Conservation (phyloP, 2,888 invertebrate genomes). For the Octonoba sinensis region DNA sequence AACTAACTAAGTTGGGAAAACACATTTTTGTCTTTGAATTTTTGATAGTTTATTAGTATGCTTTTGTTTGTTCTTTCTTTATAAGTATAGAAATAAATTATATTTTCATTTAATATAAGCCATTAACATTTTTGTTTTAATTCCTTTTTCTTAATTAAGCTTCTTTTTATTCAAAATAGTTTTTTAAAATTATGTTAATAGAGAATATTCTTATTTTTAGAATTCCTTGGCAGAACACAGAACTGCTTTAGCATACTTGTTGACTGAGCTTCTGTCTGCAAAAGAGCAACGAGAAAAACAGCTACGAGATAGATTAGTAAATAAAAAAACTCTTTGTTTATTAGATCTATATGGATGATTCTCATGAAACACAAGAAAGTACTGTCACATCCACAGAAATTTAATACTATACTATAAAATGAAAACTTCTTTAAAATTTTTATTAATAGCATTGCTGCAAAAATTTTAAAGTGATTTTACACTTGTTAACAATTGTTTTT, state of each 20-base stretch:
- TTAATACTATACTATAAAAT: no score
- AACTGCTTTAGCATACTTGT: constrained; percentile 58
- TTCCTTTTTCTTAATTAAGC: background rate
- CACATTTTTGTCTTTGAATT: no score
- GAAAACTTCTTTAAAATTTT: no score
- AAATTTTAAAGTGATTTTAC: no score
- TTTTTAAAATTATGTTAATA: no score
- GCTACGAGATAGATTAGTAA: constrained; percentile 63
- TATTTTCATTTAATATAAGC: background rate
- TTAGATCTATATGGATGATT: no score
- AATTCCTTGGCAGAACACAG: constrained; percentile 60
- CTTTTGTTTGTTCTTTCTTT: background rate
- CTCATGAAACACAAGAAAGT: no score
- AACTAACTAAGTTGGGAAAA: no score
- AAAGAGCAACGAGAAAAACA: constrained; percentile 61
- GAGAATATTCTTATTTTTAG: constrained; percentile 33
- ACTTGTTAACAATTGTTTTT: no score
- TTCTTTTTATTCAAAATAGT: background rate
- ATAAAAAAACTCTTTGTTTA: no score
- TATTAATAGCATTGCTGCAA: no score
- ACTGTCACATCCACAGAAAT: no score
- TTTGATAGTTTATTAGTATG: background rate
- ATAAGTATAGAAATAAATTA: background rate
- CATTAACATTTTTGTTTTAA: background rate
- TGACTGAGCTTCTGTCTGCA: constrained; percentile 52